Conservation (phyloP, 2,113 vertebrate species). For the Corynorhinus townsendii region DNA sequence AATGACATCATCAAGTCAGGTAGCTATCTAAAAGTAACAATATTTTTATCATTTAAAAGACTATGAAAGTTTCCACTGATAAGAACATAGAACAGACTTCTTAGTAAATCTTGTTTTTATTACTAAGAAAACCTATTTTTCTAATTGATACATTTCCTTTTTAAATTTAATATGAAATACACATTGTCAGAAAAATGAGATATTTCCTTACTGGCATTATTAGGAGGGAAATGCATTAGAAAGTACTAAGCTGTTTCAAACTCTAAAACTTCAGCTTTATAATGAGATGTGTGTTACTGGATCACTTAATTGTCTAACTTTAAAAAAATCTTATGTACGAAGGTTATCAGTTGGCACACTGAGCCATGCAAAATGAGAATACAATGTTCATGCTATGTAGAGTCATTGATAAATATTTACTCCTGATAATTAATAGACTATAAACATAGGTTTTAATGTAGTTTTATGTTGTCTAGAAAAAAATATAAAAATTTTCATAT, state of each 20-base stretch:
- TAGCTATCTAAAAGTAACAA: neutral
- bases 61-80: neutral
- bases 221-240: neutral
- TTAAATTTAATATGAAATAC: constrained; percentile 7
- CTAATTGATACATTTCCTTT: neutral
- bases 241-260: neutral
- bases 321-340: neutral
- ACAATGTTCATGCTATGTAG: neutral
- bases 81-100: neutral
- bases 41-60: neutral
- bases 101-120: neutral
- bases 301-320: neutral
- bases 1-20: neutral
- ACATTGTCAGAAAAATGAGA: neutral
- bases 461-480: neutral
- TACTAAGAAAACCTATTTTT: neutral
- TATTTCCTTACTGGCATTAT: neutral
- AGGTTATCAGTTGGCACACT: neutral
- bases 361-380: neutral
- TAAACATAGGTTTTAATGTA: neutral
- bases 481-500: neutral
- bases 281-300: neutral
- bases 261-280: neutral
- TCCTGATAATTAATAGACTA: neutral
- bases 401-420: neutral